phyloP scores from a whole-genome alignment of 1,140 invertebrate species.

The Drosophila dunni region DNA sequence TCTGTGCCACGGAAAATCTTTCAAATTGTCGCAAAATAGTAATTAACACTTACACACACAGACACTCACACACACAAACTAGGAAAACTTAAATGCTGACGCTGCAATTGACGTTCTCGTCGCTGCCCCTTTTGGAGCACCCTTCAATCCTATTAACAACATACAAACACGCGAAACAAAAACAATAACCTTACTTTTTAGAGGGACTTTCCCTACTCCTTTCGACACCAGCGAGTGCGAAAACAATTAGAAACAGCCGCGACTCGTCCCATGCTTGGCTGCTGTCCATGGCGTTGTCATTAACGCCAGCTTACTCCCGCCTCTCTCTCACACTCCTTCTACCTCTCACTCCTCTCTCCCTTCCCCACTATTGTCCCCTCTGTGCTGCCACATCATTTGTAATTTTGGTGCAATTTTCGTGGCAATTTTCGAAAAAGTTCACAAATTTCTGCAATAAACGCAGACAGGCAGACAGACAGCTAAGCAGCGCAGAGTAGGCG shows the following conservation, averaged over 20 bases:
- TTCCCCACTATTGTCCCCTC: background rate
- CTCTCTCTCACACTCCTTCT: background rate
- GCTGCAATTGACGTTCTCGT: background rate
- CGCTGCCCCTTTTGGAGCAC: background rate
- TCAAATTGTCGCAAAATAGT: constrained; percentile 56
- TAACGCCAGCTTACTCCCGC: constrained; percentile 56
- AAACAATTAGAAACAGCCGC: constrained; percentile 81
- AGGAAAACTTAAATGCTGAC: constrained; percentile 14
- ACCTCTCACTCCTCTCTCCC: background rate
- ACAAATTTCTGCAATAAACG: constrained; percentile 48
- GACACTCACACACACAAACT: background rate
- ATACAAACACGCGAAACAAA: constrained; percentile 35
- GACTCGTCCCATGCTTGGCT: constrained; percentile 44
- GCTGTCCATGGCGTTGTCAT: constrained; percentile 48
- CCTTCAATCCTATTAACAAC: constrained; percentile 47
- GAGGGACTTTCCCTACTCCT: background rate
- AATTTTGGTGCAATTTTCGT: constrained; percentile 60
- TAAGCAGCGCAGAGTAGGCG: constrained; percentile 11
- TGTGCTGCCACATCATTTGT: constrained; percentile 43
- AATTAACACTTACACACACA: constrained; percentile 61
- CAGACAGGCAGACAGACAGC: constrained; percentile 16
- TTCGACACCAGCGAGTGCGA: constrained; percentile 39
- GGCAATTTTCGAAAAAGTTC: constrained; percentile 46
- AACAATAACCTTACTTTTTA: constrained; percentile 35
- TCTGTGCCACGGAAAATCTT: constrained; percentile 55